A percentile compares a stretch with the other conserved stretches of the same genome.
phyloP scores from a whole-genome alignment of 2,797 vertebrate genomes.

The Hemibagrus guttatus region DNA sequence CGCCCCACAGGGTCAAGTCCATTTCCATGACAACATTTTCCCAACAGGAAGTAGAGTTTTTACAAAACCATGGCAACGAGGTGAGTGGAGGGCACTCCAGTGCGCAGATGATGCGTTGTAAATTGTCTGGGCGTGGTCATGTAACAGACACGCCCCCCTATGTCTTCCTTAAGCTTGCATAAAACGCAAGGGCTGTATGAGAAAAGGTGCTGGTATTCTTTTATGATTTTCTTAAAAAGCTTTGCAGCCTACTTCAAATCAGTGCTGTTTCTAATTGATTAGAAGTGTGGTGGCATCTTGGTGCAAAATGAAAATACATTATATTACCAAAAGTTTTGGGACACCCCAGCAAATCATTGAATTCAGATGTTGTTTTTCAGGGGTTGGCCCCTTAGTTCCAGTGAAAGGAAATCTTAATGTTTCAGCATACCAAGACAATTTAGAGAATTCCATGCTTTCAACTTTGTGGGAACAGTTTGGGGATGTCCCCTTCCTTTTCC shows the following conservation, averaged over 20 bases:
- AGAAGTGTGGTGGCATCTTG: background rate
- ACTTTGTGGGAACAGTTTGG: too few relatives aligned
- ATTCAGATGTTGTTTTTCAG: too few relatives aligned
- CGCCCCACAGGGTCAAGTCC: slow-evolving; percentile 91
- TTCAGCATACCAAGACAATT: too few relatives aligned
- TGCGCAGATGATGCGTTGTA: background rate
- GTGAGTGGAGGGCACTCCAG: slow-evolving; percentile 69
- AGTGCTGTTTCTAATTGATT: background rate
- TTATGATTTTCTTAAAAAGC: background rate
- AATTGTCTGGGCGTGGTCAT: background rate
- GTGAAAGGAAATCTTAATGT: too few relatives aligned
- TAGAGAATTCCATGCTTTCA: too few relatives aligned
- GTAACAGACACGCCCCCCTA: background rate
- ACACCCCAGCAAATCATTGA: too few relatives aligned
- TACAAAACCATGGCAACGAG: slow-evolving; percentile 91
- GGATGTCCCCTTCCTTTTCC: too few relatives aligned
- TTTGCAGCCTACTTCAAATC: too few relatives aligned
- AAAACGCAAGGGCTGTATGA: background rate
- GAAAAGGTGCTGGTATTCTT: background rate
- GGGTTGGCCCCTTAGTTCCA: too few relatives aligned
- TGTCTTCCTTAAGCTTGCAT: background rate
- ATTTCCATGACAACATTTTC: slow-evolving; percentile 97
- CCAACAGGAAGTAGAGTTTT: slow-evolving; percentile 89
- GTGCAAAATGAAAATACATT: background rate
- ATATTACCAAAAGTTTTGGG: too few relatives aligned